Percentiles rank a stretch among this genome's conserved stretches.
Evolutionary conservation across 2,888 invertebrate species (phyloP).

Genomic region (Eilema caniola): DNA sequence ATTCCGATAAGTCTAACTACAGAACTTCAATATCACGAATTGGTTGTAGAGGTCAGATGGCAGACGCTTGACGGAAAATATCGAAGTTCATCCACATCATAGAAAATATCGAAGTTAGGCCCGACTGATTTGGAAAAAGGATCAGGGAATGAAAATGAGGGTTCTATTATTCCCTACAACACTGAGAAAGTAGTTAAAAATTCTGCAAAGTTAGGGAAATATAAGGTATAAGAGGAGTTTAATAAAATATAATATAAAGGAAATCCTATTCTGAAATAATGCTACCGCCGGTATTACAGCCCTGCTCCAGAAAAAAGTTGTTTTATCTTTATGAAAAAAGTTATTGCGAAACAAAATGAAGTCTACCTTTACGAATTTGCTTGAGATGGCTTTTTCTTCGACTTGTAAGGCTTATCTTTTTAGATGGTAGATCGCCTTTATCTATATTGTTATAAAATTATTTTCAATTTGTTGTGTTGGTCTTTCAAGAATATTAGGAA

Average conservation of each 20-base stretch:
- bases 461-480: too few relatives aligned
- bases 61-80: too few relatives aligned
- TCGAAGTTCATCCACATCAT: too few relatives aligned
- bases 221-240: background rate
- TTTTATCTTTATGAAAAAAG: conserved; percentile 4
- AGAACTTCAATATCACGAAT: too few relatives aligned
- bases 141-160: too few relatives aligned
- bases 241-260: background rate
- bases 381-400: background rate
- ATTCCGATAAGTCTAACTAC: too few relatives aligned
- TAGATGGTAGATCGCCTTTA: background rate
- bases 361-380: background rate
- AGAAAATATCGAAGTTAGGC: too few relatives aligned
- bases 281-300: background rate
- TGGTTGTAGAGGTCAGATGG: too few relatives aligned
- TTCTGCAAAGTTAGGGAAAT: background rate
- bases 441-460: background rate
- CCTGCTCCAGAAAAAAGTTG: background rate
- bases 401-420: background rate
- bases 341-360: conserved; percentile 2
- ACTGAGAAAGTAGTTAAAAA: background rate
- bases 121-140: too few relatives aligned
- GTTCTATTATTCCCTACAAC: too few relatives aligned
- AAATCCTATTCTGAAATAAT: conserved; percentile 1
- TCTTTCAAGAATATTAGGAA: too few relatives aligned